Conservation (phyloP, 1,140 invertebrate species). For the Carcinoscorpius rotundicauda region DNA sequence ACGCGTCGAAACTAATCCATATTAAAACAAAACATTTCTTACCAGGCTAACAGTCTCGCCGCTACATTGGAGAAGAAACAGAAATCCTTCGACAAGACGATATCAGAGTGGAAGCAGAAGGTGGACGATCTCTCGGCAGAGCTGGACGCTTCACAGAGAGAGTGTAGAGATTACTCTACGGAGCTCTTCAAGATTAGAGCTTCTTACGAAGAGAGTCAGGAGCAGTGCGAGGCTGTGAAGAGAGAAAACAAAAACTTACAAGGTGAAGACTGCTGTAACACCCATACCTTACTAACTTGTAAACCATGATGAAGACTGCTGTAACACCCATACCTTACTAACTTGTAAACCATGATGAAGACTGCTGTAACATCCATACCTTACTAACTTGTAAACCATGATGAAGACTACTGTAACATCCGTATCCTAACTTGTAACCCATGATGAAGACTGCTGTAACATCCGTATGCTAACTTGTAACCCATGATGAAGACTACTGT, state of each 20-base stretch:
- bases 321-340: no score
- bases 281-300: no score
- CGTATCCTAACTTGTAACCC: no score
- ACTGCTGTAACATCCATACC: no score
- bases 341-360: no score
- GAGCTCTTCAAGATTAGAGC: conserved; percentile 98
- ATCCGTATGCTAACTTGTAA: no score
- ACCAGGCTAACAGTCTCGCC: conserved; percentile 73
- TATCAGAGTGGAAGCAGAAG: conserved; percentile 99
- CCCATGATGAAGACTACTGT: no score
- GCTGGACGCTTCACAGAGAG: conserved; percentile 95
- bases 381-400: no score
- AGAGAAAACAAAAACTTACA: conserved; percentile 99
- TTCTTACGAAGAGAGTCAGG: conserved; percentile 92
- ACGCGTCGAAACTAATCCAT: no score
- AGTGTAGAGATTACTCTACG: conserved; percentile 97
- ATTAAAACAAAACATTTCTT: neutral
- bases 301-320: no score
- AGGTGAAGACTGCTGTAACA: conserved; percentile 32
- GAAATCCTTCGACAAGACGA: conserved; percentile 98
- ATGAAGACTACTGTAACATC: no score
- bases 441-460: no score
- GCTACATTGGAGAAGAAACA: conserved; percentile 98
- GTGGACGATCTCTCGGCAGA: conserved; percentile 93
- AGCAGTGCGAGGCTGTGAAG: conserved; percentile 91